These are phyloP conservation scores for Gobionotothen gibberifrons DNA, from an alignment of 2,797 vertebrate genomes.

Conservation along the genomic window DNA sequence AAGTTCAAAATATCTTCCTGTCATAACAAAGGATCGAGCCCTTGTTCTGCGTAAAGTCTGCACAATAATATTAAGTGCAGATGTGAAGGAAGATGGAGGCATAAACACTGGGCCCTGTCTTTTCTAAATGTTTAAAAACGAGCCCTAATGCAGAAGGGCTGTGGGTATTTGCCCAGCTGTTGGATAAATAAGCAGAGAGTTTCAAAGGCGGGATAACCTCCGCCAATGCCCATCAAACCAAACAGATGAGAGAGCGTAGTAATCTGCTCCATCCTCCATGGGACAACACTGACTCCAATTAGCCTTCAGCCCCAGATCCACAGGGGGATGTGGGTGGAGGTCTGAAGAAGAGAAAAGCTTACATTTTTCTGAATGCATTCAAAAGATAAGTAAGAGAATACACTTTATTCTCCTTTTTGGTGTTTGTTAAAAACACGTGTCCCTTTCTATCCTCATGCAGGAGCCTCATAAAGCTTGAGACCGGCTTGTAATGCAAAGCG, in stretches of 20 bases:
- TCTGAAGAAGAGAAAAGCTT: background rate
- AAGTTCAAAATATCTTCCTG: slow-evolving; percentile 84
- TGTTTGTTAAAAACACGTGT: background rate
- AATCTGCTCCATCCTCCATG: slow-evolving; percentile 61
- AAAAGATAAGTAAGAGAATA: background rate
- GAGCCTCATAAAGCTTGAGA: background rate
- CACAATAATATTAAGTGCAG: slow-evolving; percentile 84
- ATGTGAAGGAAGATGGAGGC: slow-evolving; percentile 82
- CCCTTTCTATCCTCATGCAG: background rate
- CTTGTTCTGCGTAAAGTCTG: slow-evolving; percentile 79
- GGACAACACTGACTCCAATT: slow-evolving; percentile 72
- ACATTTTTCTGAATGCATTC: slow-evolving; percentile 8
- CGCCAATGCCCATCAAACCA: slow-evolving; percentile 79
- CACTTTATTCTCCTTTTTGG: background rate
- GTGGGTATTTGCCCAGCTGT: slow-evolving; percentile 83
- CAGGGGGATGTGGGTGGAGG: slow-evolving; percentile 30
- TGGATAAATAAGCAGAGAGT: slow-evolving; percentile 83
- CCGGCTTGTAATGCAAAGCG: background rate
- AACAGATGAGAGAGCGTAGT: slow-evolving; percentile 70
- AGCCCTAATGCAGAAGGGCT: slow-evolving; percentile 82
- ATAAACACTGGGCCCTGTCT: slow-evolving; percentile 83
- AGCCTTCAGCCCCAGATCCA: slow-evolving; percentile 50
- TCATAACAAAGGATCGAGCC: slow-evolving; percentile 83
- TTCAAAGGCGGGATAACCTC: slow-evolving; percentile 79
- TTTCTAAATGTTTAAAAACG: slow-evolving; percentile 85